Evolutionary conservation across 2,113 vertebrate species (phyloP).

Genomic region (Tenebrosternarchus preto): DNA sequence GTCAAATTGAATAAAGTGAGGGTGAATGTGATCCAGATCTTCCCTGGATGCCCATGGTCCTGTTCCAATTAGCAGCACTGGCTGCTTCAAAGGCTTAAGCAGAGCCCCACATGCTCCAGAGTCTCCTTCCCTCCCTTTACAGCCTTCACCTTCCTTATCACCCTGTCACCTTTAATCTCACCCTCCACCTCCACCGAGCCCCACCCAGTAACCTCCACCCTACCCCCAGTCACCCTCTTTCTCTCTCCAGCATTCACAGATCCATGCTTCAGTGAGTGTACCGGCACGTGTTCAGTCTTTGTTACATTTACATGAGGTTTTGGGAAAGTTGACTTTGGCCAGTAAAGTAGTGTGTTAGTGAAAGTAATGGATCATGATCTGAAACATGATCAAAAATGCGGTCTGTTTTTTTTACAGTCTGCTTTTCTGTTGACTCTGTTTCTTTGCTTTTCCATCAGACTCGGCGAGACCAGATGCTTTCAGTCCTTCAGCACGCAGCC

Average conservation of each 20-base stretch:
- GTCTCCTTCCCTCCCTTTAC: conserved; percentile 63
- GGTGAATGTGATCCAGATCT: conserved; percentile 76
- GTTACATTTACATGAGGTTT: background rate
- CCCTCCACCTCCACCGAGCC: no score
- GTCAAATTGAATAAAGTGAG: conserved; percentile 72
- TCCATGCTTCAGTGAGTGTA: background rate
- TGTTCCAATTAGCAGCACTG: conserved; percentile 77
- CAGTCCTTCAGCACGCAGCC: no score
- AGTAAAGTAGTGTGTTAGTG: background rate
- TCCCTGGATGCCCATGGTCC: conserved; percentile 62
- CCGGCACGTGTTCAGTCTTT: background rate
- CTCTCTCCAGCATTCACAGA: conserved; percentile 5
- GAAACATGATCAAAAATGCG: no score
- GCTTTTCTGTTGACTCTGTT: no score
- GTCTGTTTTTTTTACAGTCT: no score
- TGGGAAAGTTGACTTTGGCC: no score
- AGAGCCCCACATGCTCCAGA: conserved; percentile 63
- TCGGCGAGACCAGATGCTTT: no score
- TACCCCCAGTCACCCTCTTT: background rate
- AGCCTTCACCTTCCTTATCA: conserved; percentile 63
- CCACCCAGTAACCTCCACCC: no score
- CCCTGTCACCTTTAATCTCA: conserved; percentile 59
- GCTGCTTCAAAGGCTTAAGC: conserved; percentile 73
- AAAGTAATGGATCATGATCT: background rate
- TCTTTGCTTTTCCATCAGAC: no score